phyloP scores from a whole-genome alignment of 1,140 invertebrate species.

The Leptopilina clavipes region DNA sequence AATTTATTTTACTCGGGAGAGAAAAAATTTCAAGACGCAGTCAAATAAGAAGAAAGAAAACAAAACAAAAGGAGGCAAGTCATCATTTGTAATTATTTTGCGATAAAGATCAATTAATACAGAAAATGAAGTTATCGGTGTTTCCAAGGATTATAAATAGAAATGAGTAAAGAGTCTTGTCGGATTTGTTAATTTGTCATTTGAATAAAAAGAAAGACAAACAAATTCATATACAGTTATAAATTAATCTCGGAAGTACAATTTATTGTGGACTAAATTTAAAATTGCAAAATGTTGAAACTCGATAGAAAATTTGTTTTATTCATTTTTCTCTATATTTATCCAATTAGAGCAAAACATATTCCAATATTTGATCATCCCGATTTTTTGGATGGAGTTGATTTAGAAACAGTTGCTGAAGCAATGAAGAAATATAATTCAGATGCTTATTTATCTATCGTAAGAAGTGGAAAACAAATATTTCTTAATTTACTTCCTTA shows the following conservation, averaged over 20 bases:
- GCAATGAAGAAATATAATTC: not conserved
- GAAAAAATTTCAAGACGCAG: too few relatives aligned
- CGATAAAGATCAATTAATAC: constrained; percentile 3
- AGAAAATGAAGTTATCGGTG: not conserved
- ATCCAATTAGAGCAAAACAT: not conserved
- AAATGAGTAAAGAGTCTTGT: not conserved
- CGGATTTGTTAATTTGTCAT: not conserved
- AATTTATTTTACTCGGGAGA: too few relatives aligned
- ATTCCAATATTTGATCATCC: not conserved
- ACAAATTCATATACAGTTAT: not conserved
- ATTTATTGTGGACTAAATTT: not conserved
- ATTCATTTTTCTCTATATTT: not conserved
- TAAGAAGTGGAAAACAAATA: not conserved
- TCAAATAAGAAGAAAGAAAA: too few relatives aligned
- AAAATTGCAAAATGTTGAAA: not conserved
- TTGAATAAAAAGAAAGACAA: not conserved
- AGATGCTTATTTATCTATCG: not conserved
- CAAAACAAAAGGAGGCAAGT: not conserved
- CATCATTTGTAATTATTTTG: not conserved
- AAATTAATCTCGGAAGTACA: too few relatives aligned
- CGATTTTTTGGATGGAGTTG: not conserved
- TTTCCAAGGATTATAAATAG: not conserved
- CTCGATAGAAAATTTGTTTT: not conserved
- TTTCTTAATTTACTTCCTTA: not conserved
- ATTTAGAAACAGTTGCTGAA: not conserved